phyloP scores from a whole-genome alignment of 1,140 invertebrate species.

The Agrypnia vestita region DNA sequence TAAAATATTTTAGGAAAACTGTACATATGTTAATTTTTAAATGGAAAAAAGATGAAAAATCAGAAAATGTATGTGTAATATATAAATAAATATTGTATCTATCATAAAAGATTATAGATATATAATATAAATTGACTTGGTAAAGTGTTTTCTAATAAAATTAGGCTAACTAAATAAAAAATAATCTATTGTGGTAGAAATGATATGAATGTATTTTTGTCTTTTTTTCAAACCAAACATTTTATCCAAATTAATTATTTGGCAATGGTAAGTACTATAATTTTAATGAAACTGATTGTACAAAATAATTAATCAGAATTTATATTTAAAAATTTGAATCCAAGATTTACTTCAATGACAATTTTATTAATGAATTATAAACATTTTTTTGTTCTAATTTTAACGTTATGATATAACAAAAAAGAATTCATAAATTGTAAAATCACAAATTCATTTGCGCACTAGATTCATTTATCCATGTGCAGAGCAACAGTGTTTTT shows the following conservation, averaged over 20 bases:
- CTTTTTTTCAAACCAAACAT: not conserved
- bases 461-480: too few species aligned
- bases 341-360: too few species aligned
- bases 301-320: too few species aligned
- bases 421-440: too few species aligned
- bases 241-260: not conserved
- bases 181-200: slow-evolving; percentile 12
- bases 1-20: not conserved
- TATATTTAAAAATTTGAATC: too few species aligned
- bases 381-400: too few species aligned
- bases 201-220: not conserved
- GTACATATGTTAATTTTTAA: slow-evolving; percentile 10
- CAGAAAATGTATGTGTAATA: slow-evolving; percentile 6
- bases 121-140: slow-evolving; percentile 26
- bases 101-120: slow-evolving; percentile 7
- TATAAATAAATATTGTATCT: slow-evolving; percentile 10
- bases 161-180: slow-evolving; percentile 21
- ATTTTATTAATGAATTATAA: too few species aligned
- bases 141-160: slow-evolving; percentile 23
- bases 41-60: slow-evolving; percentile 13
- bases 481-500: too few species aligned
- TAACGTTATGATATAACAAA: too few species aligned
- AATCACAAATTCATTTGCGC: too few species aligned
- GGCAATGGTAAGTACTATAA: too few species aligned
- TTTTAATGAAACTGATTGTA: too few species aligned